These are phyloP conservation scores for Lithophane socia DNA, from an alignment of 2,888 invertebrate genomes.

Conservation along the genomic window DNA sequence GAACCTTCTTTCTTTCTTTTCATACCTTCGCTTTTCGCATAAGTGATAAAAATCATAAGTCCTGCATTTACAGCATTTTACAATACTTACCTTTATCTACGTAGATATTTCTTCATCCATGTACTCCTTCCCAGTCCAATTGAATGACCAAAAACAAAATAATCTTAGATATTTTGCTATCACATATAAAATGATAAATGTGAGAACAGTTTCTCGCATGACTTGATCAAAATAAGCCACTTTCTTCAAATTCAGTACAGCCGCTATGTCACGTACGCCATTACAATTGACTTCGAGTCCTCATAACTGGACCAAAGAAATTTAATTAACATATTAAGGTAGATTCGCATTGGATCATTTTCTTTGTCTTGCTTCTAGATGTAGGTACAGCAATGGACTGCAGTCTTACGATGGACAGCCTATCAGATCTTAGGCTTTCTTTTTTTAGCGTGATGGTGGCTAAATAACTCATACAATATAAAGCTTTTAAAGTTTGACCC, in stretches of 20 bases:
- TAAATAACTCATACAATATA: no score
- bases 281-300: slow-evolving; percentile 3
- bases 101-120: no score
- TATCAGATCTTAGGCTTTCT: neutral
- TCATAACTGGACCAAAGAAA: slow-evolving; percentile 18
- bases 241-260: slow-evolving; percentile 48
- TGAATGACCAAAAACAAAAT: no score
- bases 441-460: no score
- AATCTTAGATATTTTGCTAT: no score
- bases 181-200: neutral
- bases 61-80: no score
- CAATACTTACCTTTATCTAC: no score
- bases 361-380: neutral
- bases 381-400: neutral
- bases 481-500: no score
- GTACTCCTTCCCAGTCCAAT: no score
- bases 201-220: slow-evolving; percentile 27
- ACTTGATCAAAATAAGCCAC: slow-evolving; percentile 31
- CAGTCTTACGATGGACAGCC: neutral
- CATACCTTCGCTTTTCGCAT: no score
- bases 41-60: no score
- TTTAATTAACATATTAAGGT: neutral
- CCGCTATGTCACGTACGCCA: slow-evolving; percentile 57
- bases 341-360: neutral
- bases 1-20: no score